Percentiles rank a stretch among this genome's conserved stretches.
phyloP scores from a whole-genome alignment of 2,797 vertebrate species.

The Fratercula arctica region DNA sequence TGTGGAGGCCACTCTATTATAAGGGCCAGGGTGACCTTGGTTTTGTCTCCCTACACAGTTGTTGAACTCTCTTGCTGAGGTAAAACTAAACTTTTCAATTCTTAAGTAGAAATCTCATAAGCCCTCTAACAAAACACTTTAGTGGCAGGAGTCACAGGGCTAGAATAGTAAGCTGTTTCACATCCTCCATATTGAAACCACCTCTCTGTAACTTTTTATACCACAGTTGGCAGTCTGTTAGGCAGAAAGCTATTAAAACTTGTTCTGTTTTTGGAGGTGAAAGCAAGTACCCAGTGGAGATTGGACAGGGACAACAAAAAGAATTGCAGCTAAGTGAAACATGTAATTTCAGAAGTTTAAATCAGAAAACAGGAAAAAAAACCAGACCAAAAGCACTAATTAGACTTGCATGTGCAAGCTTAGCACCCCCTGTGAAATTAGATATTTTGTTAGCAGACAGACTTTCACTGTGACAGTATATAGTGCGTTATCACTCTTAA shows the following conservation, averaged over 20 bases:
- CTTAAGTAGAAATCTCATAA: not conserved
- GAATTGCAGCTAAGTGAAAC: not conserved
- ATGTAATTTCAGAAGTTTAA: not conserved
- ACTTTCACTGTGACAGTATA: not conserved
- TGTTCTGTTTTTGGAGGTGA: not conserved
- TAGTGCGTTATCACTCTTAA: not conserved
- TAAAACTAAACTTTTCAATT: not conserved
- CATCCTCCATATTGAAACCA: conserved; percentile 1
- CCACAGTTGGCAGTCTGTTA: not conserved
- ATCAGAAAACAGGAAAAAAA: not conserved
- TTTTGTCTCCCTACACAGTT: not conserved
- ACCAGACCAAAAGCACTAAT: not conserved
- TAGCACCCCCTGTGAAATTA: not conserved
- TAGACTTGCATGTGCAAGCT: not conserved
- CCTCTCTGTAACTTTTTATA: conserved; percentile 9
- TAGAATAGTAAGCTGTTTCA: not conserved
- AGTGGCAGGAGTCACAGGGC: not conserved
- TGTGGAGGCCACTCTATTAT: not conserved
- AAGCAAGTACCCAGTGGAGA: not conserved
- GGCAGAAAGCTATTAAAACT: not conserved
- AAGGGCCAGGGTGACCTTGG: not conserved
- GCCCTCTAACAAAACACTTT: not conserved
- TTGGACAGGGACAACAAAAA: not conserved
- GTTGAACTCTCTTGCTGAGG: not conserved
- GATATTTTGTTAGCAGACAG: not conserved